Base-by-base conservation (phyloP, 2,797 vertebrate genomes). In the Anolis apletophallus region DNA sequence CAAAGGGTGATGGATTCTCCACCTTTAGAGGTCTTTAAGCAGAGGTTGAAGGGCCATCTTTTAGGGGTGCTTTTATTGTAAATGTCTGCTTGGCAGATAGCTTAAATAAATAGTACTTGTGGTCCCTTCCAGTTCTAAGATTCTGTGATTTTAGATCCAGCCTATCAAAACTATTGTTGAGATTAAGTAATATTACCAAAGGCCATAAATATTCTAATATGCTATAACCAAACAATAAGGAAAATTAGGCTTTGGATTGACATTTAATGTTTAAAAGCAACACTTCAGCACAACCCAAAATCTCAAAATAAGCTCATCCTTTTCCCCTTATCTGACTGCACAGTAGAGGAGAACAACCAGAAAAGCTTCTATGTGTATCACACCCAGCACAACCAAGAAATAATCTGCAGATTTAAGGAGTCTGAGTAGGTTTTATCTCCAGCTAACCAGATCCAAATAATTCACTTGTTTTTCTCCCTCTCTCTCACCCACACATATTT, bases 381-480 rank as follows among this genome's bases (percentile, higher is more conserved):
- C 29, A 81, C 69, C n/a, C 61, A 89, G 78, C 54, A 85, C 67
- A 57, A 68, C 87, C 21, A 82, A 81, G 87, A 90, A 93, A 82
- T 91, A 93, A 94, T 85, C 89, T 91, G 79, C 9, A 54, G 90
- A 87, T 71, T 94, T 94, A 92, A 91, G 83, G 88, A 83, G 90
- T 90, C 91, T 93, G 79, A 94, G 90, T 88, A 92, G 91, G 89
- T 89, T 92, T 94, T 94, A 90, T 46, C 0, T 0, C 29, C 76
- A 75, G 55, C 90, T 84, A 83, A 82, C 0, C 26, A 0, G 87
- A 92, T 54, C 54, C 82, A 89, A 90, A 87, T 71, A 91, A 92
- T 77, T 82, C 85, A 76, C 72, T 91, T 91, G 87, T 40, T 55
- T 57, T 26, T 57, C 52, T 50, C 32, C 29, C 32, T 87, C 75